Evolutionary conservation across 1,140 invertebrate genomes (phyloP), one percentile per base, ranked within the genome.

Genomic region (Geopemphigus sp.): DNA sequence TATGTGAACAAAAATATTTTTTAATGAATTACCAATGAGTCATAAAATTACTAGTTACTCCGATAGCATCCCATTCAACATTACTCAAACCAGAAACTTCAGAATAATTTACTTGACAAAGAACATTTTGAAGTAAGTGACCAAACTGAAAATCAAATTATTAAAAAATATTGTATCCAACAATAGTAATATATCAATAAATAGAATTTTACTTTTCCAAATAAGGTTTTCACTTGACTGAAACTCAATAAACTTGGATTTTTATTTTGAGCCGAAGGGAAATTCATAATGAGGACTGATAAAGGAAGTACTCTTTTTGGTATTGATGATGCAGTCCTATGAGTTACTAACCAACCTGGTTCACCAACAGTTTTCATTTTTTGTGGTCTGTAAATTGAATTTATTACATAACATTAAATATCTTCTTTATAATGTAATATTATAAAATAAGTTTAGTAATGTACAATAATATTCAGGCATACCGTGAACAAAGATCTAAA

Each of bases 21-120:
- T 24, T 0, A 29, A 45, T 81, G 39, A 83, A 82, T 83, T 85
- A 89, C 91, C 93, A 95, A 84, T 93, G 90, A 17, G 88, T 88
- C 89, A 98, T 90, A 64, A 97, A 92, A 83, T 94, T 87, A 1
- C 91, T 89, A 61, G 91, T 91, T 0, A 96, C 89, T 84, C 92
- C 90, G 0, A 92, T 90, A 15, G 93, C 92, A 86, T 98, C 96
- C 94, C 94, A 96, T 86, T 98, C 95, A 0, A 97, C 89, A 84
- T 95, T 95, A 1, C 90, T 92, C 4, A 94, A 85, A 1, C 95
- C 95, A 11, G 93, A 89, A 1, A 96, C 88, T 85, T 96, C 93
- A n/a, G 90, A 88, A 84, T 95, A 95, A 5, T 91, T 90, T 0
- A 91, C 90, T 84, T 89, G 90, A 2, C 92, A 93, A 45, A 98